Conservation (phyloP, 1,140 invertebrate species). For the Acromyrmex charruanus region DNA sequence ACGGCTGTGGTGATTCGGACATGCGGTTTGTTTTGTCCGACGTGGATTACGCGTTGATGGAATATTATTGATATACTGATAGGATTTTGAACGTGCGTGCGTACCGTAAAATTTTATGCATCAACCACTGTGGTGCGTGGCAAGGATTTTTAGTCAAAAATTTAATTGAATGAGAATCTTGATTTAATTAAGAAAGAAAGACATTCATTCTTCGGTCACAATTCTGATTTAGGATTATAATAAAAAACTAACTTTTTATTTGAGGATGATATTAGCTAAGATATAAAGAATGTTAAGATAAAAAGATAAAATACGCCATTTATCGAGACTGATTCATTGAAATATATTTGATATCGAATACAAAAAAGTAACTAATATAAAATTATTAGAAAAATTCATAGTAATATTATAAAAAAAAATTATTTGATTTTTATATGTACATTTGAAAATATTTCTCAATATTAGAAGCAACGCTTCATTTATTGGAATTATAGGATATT, state of each 20-base stretch:
- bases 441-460: background rate
- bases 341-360: background rate
- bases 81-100: background rate
- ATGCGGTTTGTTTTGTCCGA: conserved; percentile 58
- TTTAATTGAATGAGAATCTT: background rate
- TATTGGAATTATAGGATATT: no score
- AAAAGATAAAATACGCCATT: no score
- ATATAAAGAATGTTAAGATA: background rate
- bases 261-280: background rate
- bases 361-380: background rate
- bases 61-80: conserved; percentile 57
- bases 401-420: no score
- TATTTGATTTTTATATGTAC: background rate
- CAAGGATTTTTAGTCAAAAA: conserved; percentile 17
- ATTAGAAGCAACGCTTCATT: background rate
- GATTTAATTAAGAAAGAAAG: background rate
- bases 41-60: conserved; percentile 60
- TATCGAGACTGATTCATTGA: no score
- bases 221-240: background rate
- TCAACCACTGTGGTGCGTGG: background rate
- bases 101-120: conserved; percentile 49
- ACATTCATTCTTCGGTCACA: background rate
- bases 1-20: conserved; percentile 42
- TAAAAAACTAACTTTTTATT: background rate
- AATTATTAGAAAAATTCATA: background rate